These are phyloP conservation scores for Naso thynnoides DNA, from an alignment of 2,797 vertebrate species.

Conservation along the genomic window DNA sequence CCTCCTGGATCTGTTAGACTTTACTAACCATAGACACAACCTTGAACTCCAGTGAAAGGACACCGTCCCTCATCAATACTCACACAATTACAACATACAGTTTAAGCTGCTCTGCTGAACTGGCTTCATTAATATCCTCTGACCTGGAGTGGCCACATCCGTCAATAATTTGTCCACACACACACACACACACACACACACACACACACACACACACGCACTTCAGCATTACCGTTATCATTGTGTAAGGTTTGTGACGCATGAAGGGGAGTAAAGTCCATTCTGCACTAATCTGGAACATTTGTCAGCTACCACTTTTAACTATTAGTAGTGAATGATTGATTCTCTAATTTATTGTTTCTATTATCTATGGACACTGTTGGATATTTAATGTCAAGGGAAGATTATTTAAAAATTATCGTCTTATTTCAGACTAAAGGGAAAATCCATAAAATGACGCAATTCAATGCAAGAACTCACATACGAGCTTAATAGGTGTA, in stretches of 20 bases:
- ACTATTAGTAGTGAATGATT: slow-evolving; percentile 25
- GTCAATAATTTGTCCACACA: slow-evolving; percentile 26
- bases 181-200: background rate
- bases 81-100: no score
- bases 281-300: slow-evolving; percentile 28
- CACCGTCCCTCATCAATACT: background rate
- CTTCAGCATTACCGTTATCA: slow-evolving; percentile 29
- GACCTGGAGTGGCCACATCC: slow-evolving; percentile 21
- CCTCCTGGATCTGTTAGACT: slow-evolving; percentile 15
- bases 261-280: slow-evolving; percentile 57
- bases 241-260: slow-evolving; percentile 72
- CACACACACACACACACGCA: slow-evolving; percentile 15
- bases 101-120: slow-evolving; percentile 8
- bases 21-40: slow-evolving; percentile 3
- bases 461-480: background rate
- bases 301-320: slow-evolving; percentile 24
- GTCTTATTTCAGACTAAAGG: slow-evolving; percentile 2
- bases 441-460: background rate
- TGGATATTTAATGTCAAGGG: background rate
- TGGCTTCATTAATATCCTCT: slow-evolving; percentile 25
- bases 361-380: background rate
- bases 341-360: slow-evolving; percentile 10
- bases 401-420: background rate
- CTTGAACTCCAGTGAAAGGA: slow-evolving; percentile 38
- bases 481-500: slow-evolving; percentile 62